Base-by-base conservation (phyloP, 2,888 invertebrate genomes). In the Teinopalpus imperialis region DNA sequence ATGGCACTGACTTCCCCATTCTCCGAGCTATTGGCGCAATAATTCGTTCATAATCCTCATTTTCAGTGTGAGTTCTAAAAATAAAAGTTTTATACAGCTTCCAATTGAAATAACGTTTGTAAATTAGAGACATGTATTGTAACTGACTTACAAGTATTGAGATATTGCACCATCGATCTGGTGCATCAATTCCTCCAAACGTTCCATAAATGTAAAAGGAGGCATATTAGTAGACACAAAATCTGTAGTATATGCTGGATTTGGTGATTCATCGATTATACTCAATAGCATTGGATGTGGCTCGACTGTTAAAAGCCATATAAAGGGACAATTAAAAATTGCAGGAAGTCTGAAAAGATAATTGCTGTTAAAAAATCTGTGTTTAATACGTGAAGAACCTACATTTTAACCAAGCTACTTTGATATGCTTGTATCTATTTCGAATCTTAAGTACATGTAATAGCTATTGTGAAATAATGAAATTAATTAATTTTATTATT, bases 221-320 rank as follows among this genome's bases (percentile, higher is more conserved):
- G 62, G 57, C 0, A 45, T 20, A 3, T 52, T 50, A 0, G 9
- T 7, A 0, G 64, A 59, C 1, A 58, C 4, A 0, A 49, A 14
- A 18, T 65, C 58, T 0, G 59, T 39, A 10, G 43, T 49, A 47
- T 69, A 73, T 0, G 76, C 62, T 1, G 77, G 71, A 43, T 62
- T 69, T 0, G 63, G 49, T 10, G 37, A 3, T n/a, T 45, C 42
- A 20, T 42, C 45, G 7, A 49, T 34, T 6, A 32, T 12, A 1
- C n/a, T 13, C 9, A 45, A 18, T n/a, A 42, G 13, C 20, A 24
- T 14, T 32, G 34, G 44, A 10, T 40, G 30, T 1, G 43, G 43
- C 9, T 44, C 40, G 3, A 26, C 4, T 5, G 43, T 18, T 3
- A 40, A 43, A 1, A 48, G 6, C 48, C 48, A 48, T 27, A 43